A percentile compares a stretch with the other conserved stretches of the same genome.
These are phyloP conservation scores for Catharus bicknelli DNA, from an alignment of 2,113 vertebrate species.

Conservation along the genomic window DNA sequence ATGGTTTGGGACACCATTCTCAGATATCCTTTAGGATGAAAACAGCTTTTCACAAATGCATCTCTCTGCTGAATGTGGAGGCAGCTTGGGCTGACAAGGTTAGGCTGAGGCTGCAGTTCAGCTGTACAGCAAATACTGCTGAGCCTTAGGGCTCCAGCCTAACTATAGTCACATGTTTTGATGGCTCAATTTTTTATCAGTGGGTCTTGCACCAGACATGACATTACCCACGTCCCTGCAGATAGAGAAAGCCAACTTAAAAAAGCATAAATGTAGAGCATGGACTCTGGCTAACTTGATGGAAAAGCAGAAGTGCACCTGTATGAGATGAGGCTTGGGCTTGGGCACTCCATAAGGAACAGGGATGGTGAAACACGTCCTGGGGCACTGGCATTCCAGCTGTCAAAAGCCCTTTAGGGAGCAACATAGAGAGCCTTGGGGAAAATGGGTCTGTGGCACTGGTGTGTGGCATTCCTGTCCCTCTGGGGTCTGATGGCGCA, in stretches of 20 bases:
- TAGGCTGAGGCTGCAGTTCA: background rate
- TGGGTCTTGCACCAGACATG: background rate
- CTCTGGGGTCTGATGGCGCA: accelerated
- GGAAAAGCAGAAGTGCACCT: background rate
- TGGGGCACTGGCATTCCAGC: accelerated
- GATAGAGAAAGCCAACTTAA: background rate
- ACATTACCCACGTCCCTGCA: background rate
- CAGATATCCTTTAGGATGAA: background rate
- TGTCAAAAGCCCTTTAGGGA: background rate
- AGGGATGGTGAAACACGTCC: background rate
- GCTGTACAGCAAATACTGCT: background rate
- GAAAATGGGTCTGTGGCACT: background rate
- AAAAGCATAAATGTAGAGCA: background rate
- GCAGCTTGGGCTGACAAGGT: background rate
- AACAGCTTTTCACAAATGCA: background rate
- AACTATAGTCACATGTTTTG: background rate
- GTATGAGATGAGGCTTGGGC: background rate
- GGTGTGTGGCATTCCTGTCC: accelerated
- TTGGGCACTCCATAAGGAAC: background rate
- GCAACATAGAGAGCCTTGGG: accelerated
- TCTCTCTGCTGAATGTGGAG: background rate
- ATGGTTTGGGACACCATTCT: background rate
- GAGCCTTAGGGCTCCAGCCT: background rate
- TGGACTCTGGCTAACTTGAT: background rate
- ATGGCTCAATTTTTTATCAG: background rate